These are phyloP conservation scores for Forbesichthys papilliferus DNA, from an alignment of 2,113 vertebrate genomes.

Conservation along the genomic window DNA sequence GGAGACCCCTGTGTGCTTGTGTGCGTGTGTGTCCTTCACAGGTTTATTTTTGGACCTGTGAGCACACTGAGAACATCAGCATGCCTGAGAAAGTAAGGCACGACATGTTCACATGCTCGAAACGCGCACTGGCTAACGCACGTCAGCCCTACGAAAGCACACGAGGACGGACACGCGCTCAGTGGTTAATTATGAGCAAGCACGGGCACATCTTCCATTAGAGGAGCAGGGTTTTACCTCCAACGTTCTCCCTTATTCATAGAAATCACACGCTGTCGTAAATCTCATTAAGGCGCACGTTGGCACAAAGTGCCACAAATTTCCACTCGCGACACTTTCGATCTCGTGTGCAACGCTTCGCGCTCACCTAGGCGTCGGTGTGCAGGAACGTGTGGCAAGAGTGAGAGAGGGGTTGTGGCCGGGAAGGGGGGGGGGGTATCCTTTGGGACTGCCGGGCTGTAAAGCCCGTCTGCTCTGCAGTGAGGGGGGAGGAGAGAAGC, in stretches of 20 bases:
- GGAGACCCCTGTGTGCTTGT: not conserved
- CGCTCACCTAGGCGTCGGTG: conserved; percentile 16
- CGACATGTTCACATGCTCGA: not conserved
- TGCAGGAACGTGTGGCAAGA: conserved; percentile 37
- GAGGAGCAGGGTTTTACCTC: conserved; percentile 25
- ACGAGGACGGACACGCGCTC: conserved; percentile 43
- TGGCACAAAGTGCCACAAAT: conserved; percentile 47
- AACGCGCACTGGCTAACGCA: conserved; percentile 1
- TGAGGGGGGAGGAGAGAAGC: conserved; percentile 68
- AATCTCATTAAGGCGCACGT: conserved; percentile 51
- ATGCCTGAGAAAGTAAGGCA: conserved; percentile 5
- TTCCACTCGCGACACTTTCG: conserved; percentile 18
- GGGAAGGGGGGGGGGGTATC: conserved; percentile 19
- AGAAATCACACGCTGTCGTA: conserved; percentile 24
- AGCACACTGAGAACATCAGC: not conserved
- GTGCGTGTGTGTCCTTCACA: not conserved
- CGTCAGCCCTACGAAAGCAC: conserved; percentile 13
- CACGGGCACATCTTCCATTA: conserved; percentile 20
- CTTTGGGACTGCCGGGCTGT: conserved; percentile 51
- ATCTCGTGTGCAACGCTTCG: conserved; percentile 13
- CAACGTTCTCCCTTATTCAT: conserved; percentile 29
- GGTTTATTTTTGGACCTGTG: conserved; percentile 9
- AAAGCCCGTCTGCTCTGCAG: conserved; percentile 66
- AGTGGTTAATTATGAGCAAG: conserved; percentile 52
- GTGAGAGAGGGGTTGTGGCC: not conserved